Base-by-base conservation (phyloP, 2,888 invertebrate genomes). In the Oasisia sp. region DNA sequence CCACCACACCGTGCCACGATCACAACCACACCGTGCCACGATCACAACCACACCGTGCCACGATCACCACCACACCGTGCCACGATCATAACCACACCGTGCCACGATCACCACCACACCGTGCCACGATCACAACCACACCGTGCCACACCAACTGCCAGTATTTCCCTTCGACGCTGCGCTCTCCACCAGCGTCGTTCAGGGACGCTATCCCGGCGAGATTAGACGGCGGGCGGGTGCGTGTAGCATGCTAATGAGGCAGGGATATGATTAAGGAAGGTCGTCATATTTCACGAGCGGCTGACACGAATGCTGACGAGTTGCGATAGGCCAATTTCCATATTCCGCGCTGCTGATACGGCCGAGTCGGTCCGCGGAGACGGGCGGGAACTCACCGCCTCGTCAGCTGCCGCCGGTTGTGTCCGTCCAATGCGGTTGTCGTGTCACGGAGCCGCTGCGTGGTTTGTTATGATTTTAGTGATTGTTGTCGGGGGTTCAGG, bases 211-310 rank as follows among this genome's bases (percentile, higher is more conserved):
- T 27, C 74, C 74, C 74, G 74, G n/a, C 74, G 74, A 74, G 74
- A 74, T 74, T 74, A 74, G 74, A n/a, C 74, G 74, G 27, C 74
- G 5, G 27, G 27, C n/a, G 5, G 74, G 74, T 27, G 74, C 74
- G 7, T 74, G 27, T 27, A 27, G 74, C 74, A 74, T 74, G 74
- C 74, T 74, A 74, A 74, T 74, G 74, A 74, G 27, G 74, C 74
- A 27, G 7, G 74, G 74, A 74, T 74, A 74, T 74, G 74, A 74
- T 74, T 74, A 74, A 27, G 74, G 74, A n/a, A 74, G 74, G 74
- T 74, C 74, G 74, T 74, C 74, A 74, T 74, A 74, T 74, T 74
- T 74, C 74, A 74, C 74, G 74, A 74, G 74, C 74, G 74, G 74
- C 74, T 74, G 74, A 74, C 74, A 74, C 74, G 74, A 74, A 74